Percentiles rank a stretch among this genome's conserved stretches.
These are phyloP conservation scores for Drosophila quinaria DNA, from an alignment of 2,888 invertebrate genomes.

Conservation along the genomic window DNA sequence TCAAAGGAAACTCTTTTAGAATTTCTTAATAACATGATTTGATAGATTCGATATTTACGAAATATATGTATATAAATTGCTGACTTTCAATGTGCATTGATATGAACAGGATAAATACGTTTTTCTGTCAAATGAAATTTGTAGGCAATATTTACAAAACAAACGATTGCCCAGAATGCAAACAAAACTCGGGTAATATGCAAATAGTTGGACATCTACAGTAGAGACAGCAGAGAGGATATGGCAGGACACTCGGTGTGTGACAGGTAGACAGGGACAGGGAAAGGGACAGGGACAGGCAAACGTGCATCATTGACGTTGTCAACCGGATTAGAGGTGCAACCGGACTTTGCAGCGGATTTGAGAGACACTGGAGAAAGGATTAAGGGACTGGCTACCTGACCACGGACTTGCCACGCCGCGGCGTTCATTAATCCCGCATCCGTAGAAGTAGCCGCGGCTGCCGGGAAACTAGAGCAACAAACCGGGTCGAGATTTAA, in stretches of 20 bases:
- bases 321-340: constrained; percentile 74
- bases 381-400: constrained; percentile 73
- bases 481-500: constrained; percentile 41
- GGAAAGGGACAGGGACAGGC: constrained; percentile 8
- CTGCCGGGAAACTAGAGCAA: constrained; percentile 62
- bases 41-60: background rate
- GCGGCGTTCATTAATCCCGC: constrained; percentile 60
- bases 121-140: constrained; percentile 11
- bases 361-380: constrained; percentile 63
- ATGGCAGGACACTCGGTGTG: constrained; percentile 7
- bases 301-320: constrained; percentile 55
- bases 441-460: constrained; percentile 22
- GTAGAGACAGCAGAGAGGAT: constrained; percentile 4
- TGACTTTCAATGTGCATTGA: constrained; percentile 4
- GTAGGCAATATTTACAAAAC: constrained; percentile 69
- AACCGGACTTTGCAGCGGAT: constrained; percentile 73
- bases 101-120: constrained; percentile 10
- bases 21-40: background rate
- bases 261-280: constrained; percentile 31
- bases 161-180: constrained; percentile 55
- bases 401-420: constrained; percentile 28
- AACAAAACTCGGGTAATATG: constrained; percentile 53
- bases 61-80: background rate
- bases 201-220: constrained; percentile 48
- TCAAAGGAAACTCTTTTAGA: background rate